Conservation (phyloP, 2,113 vertebrate species). For the Urocolius indicus region DNA sequence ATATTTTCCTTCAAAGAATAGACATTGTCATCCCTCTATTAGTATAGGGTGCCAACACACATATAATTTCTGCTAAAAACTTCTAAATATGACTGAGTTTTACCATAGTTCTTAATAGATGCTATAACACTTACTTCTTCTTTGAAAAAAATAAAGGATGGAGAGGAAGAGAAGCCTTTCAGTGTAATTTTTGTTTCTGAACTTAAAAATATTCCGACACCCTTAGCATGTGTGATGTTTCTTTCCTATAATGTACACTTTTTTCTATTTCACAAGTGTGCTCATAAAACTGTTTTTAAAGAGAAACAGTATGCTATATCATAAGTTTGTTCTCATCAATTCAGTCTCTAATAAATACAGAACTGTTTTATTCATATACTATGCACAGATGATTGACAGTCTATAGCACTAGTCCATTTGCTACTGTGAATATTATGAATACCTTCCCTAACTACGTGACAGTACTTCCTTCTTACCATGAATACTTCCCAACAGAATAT, state of each 20-base stretch:
- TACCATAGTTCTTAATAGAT: background rate
- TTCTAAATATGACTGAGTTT: background rate
- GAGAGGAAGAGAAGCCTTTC: background rate
- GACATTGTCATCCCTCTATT: background rate
- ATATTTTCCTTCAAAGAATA: background rate
- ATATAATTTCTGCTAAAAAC: background rate
- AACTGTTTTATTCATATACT: background rate
- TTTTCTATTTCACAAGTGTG: background rate
- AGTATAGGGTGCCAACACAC: background rate
- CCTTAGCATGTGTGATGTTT: background rate
- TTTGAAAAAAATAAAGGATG: background rate
- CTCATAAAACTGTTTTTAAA: background rate
- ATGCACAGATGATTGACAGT: background rate
- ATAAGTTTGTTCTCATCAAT: background rate
- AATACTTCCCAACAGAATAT: slow-evolving; percentile 86
- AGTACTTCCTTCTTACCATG: slow-evolving; percentile 84
- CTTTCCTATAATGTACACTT: background rate
- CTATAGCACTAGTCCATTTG: background rate
- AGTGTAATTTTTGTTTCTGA: background rate
- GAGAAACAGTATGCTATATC: background rate
- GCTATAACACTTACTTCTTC: background rate
- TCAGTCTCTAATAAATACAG: background rate
- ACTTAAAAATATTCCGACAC: background rate
- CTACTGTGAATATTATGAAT: background rate
- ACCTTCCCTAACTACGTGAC: background rate